Base-by-base conservation (phyloP, 2,888 invertebrate genomes). In the Noctua fimbriata region DNA sequence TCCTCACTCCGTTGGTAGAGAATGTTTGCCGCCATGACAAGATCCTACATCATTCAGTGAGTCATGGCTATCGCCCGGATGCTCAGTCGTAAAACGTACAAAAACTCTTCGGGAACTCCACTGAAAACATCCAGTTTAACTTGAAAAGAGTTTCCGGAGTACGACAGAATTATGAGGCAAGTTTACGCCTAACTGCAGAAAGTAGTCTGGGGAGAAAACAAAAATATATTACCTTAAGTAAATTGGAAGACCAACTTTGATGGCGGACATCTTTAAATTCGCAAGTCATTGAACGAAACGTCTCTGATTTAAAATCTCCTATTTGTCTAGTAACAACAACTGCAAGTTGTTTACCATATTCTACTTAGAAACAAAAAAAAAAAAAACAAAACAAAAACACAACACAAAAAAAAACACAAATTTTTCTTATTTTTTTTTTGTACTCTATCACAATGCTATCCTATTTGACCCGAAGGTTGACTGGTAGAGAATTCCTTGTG, bases 151-250 rank as follows among this genome's bases (percentile, higher is more conserved):
- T 93, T 95, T 93, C 93, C 93, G 91, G 88, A 83, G 89, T 89
- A 89, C 88, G 92, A 89, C 91, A 92, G 93, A 95, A 92, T 95
- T 95, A 95, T 94, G 95, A 93, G 92, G 86, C 89, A 95, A 95
- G 93, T 95, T 95, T 91, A 91, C 90, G 84, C 83, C 87, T 88
- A 88, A 90, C 89, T 89, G 90, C 89, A 87, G 89, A 90, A 89
- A 92, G 89, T 84, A 83, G 86, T 87, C 86, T 86, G 87, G 87
- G 85, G 86, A 85, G 90, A 87, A 91, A 92, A 92, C 91, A 91
- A 92, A 92, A 91, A 90, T 91, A 89, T 91, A 92, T 91, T 89
- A 83, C 86, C 70, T 73, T 72, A 73, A 78, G 85, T 80, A 86
- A 89, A 89, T 86, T 81, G 81, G 81, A 80, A 81, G 75, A 65